A percentile compares a stretch with the other conserved stretches of the same genome.
These are phyloP conservation scores for Synanthedon myopaeformis DNA, from an alignment of 2,888 invertebrate species.

Conservation along the genomic window DNA sequence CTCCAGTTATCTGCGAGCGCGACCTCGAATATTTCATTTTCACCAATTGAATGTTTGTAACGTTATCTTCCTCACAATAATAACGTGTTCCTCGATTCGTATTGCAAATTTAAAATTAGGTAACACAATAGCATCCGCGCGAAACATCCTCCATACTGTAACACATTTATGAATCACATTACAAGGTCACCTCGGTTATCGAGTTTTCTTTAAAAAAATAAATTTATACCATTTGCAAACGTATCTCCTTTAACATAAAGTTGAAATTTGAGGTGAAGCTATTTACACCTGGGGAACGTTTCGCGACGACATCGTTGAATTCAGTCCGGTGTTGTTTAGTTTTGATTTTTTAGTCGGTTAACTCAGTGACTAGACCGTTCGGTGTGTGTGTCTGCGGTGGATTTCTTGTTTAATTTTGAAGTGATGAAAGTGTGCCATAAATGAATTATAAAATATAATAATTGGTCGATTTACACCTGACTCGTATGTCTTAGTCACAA, in stretches of 20 bases:
- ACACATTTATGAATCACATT: constrained; percentile 2
- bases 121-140: constrained; percentile 32
- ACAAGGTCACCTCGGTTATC: constrained; percentile 20
- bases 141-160: constrained; percentile 16
- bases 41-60: neutral
- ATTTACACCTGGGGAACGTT: neutral
- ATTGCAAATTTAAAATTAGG: constrained; percentile 29
- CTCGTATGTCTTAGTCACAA: too few species aligned
- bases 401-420: neutral
- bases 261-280: neutral
- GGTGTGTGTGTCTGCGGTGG: neutral
- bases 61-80: neutral
- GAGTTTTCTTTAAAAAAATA: neutral
- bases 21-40: neutral
- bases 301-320: too few species aligned
- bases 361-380: neutral
- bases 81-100: constrained; percentile 13
- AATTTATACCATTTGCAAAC: neutral
- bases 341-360: neutral
- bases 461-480: too few species aligned
- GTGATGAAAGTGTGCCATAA: too few species aligned
- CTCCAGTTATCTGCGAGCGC: neutral
- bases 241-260: neutral
- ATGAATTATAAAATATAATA: too few species aligned
- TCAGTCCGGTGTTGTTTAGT: neutral